Evolutionary conservation across 2,888 invertebrate genomes (phyloP).

Genomic region (Heteromyza rotundicornis): DNA sequence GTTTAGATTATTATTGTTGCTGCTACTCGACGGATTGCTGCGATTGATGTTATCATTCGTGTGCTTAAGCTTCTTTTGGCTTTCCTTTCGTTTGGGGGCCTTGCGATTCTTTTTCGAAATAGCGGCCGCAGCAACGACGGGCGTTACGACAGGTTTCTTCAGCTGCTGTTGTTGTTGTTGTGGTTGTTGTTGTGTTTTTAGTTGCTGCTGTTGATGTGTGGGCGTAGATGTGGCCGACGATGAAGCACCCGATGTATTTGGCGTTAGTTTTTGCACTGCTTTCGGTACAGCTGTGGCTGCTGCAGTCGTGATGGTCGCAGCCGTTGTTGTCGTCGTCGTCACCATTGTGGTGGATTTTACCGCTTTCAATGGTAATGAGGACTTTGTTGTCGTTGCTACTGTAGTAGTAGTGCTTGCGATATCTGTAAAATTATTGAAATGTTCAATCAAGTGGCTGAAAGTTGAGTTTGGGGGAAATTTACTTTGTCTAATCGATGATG

Average conservation of each 20-base stretch:
- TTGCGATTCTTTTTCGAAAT: constrained; percentile 42
- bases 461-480: not conserved
- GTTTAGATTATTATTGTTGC: constrained; percentile 26
- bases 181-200: constrained; percentile 1
- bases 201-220: constrained; percentile 36
- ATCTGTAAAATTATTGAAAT: not conserved
- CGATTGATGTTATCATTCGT: constrained; percentile 24
- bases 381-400: constrained; percentile 4
- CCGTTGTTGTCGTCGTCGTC: not conserved
- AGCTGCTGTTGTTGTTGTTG: constrained; percentile 23
- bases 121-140: constrained; percentile 3
- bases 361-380: constrained; percentile 2
- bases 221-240: constrained; percentile 51
- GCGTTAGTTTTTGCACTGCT: constrained; percentile 7
- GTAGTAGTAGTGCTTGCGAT: not conserved
- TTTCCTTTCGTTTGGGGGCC: constrained; percentile 48
- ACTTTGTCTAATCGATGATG: not conserved
- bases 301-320: not conserved
- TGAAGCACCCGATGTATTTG: constrained; percentile 32
- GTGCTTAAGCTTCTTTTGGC: constrained; percentile 43
- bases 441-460: not conserved
- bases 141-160: constrained; percentile 5
- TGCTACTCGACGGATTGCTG: constrained; percentile 26
- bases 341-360: constrained; percentile 5
- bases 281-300: not conserved